Conservation (phyloP, 2,797 vertebrate species). For the Liparis tanakae region DNA sequence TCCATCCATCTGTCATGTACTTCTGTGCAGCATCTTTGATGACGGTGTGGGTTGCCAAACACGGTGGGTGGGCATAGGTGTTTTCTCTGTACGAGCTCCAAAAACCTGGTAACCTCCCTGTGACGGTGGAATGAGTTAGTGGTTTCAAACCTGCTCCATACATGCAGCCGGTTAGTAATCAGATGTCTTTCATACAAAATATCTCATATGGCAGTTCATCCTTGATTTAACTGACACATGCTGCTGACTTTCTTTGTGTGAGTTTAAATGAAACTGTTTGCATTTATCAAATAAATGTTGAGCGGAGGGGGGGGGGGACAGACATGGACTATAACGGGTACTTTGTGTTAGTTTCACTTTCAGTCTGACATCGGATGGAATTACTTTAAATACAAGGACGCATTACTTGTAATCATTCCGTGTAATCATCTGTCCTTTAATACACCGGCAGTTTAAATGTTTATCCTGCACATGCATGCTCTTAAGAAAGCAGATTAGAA, state of each 20-base stretch:
- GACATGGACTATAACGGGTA: background rate
- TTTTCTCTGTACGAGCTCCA: background rate
- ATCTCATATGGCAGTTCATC: constrained; percentile 1
- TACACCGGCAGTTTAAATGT: background rate
- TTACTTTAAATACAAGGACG: constrained; percentile 5
- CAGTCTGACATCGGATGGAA: background rate
- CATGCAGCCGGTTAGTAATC: background rate
- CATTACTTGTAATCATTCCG: background rate
- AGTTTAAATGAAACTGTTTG: background rate
- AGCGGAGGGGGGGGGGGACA: background rate
- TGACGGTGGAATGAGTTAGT: background rate
- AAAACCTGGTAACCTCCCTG: background rate
- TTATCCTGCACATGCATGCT: background rate
- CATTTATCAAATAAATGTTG: constrained; percentile 15
- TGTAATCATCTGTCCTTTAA: constrained; percentile 18
- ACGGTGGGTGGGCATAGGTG: background rate
- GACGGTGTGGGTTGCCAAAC: background rate
- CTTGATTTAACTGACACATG: background rate
- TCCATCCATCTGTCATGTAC: background rate
- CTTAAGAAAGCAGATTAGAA: constrained; percentile 3
- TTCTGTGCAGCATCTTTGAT: background rate
- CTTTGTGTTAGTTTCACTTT: constrained; percentile 18
- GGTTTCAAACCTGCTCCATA: background rate
- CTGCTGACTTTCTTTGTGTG: background rate
- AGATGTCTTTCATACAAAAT: background rate